Percentiles rank a stretch among this genome's conserved stretches.
These are phyloP conservation scores for Columba guinea DNA, from an alignment of 2,797 vertebrate species.

Conservation along the genomic window DNA sequence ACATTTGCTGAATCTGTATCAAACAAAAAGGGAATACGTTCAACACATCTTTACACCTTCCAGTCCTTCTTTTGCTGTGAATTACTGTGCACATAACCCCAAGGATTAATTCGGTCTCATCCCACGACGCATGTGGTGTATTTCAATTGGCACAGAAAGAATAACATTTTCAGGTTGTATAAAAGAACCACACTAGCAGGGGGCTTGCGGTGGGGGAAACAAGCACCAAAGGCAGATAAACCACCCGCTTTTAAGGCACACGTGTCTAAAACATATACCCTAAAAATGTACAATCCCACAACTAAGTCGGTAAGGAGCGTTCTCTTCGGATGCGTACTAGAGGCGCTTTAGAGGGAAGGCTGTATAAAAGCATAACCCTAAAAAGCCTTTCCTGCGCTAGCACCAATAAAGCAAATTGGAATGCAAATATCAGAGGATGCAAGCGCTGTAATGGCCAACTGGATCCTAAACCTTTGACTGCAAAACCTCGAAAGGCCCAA, in stretches of 20 bases:
- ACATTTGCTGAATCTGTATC: neutral
- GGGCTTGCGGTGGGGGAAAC: constrained; percentile 24
- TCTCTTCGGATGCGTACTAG: neutral
- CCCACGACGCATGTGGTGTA: constrained; percentile 9
- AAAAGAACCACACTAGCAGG: constrained; percentile 1
- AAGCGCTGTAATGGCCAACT: neutral
- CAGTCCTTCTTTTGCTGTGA: constrained; percentile 35
- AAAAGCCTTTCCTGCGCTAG: neutral
- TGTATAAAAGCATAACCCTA: neutral
- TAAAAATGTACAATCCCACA: neutral
- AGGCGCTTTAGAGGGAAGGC: neutral
- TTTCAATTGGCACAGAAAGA: constrained; percentile 35
- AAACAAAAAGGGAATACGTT: neutral
- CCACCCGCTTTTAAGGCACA: neutral
- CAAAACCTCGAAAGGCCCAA: neutral
- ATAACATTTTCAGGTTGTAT: constrained; percentile 19
- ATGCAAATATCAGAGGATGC: neutral
- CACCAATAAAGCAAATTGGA: neutral
- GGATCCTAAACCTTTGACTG: neutral
- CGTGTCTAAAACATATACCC: neutral
- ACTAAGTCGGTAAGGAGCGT: neutral
- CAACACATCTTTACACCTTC: constrained; percentile 23
- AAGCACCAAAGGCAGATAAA: constrained; percentile 2
- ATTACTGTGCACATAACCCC: constrained; percentile 38
- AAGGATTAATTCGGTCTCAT: constrained; percentile 62